A percentile compares a stretch with the other conserved stretches of the same genome.
These are phyloP conservation scores for Lasioglossum pauxillum DNA, from an alignment of 2,888 invertebrate genomes.

Conservation along the genomic window DNA sequence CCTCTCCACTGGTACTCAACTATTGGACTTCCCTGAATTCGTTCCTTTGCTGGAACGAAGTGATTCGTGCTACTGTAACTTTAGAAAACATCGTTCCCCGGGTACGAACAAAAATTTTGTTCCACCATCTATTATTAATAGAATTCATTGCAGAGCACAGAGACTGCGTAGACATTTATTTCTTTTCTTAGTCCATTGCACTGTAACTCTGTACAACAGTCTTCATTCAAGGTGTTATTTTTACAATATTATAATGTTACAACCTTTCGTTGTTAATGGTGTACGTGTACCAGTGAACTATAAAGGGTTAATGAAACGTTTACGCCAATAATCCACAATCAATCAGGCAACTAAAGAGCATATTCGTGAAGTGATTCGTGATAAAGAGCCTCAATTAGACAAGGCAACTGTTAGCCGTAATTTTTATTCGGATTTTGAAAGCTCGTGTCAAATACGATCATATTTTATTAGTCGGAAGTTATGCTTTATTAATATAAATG, in stretches of 20 bases:
- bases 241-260: conserved; percentile 27
- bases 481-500: not conserved
- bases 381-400: not conserved
- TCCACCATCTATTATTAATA: not conserved
- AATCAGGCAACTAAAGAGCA: not conserved
- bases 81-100: not conserved
- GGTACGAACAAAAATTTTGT: not conserved
- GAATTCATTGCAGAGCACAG: not conserved
- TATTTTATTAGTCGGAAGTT: not conserved
- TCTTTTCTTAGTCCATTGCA: not conserved
- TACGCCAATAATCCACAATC: not conserved
- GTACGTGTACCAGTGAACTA: conserved; percentile 4
- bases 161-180: not conserved
- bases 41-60: not conserved
- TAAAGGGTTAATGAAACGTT: not conserved
- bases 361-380: not conserved
- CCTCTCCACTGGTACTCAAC: conserved; percentile 5
- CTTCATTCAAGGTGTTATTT: conserved; percentile 12
- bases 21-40: conserved; percentile 25
- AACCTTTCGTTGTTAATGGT: conserved; percentile 2
- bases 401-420: not conserved
- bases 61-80: not conserved
- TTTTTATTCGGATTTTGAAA: not conserved
- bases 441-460: not conserved
- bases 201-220: not conserved